Evolutionary conservation across 2,113 vertebrate genomes (phyloP).

Genomic region (Dipodomys spectabilis): DNA sequence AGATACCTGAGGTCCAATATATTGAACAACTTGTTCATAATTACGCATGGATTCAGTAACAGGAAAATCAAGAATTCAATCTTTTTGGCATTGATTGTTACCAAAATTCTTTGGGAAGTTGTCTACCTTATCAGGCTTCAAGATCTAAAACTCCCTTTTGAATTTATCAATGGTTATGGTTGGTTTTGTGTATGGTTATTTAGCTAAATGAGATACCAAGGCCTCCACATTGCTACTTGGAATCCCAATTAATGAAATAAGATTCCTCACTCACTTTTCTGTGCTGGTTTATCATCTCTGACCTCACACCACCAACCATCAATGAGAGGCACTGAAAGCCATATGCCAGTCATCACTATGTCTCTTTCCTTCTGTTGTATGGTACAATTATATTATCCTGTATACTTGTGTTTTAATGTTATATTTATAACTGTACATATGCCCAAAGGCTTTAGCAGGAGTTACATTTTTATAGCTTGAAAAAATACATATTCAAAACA

Average conservation of each 20-base stretch:
- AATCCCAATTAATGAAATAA: not conserved
- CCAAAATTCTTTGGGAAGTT: not conserved
- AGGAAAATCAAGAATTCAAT: not conserved
- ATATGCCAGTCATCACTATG: not conserved
- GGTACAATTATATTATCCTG: constrained; percentile 70
- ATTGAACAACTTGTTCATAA: not conserved
- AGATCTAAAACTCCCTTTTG: constrained; percentile 4
- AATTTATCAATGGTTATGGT: not conserved
- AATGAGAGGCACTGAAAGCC: not conserved
- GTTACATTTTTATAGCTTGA: constrained; percentile 84
- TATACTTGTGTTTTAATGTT: constrained; percentile 74
- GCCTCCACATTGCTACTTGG: not conserved
- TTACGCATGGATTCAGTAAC: not conserved
- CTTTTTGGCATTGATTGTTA: not conserved
- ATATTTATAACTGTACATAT: constrained; percentile 79
- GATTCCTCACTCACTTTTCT: not conserved
- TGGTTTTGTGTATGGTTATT: not conserved
- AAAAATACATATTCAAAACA: constrained; percentile 87
- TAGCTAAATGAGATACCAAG: not conserved
- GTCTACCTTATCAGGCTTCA: not conserved
- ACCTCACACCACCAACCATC: not conserved
- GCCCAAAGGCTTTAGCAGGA: constrained; percentile 73
- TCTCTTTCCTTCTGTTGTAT: not conserved
- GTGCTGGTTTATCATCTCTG: not conserved
- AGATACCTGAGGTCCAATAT: not conserved